A percentile compares a stretch with the other conserved stretches of the same genome.
Evolutionary conservation across 2,888 invertebrate species (phyloP).

Genomic region (Epistrophe grossulariae): DNA sequence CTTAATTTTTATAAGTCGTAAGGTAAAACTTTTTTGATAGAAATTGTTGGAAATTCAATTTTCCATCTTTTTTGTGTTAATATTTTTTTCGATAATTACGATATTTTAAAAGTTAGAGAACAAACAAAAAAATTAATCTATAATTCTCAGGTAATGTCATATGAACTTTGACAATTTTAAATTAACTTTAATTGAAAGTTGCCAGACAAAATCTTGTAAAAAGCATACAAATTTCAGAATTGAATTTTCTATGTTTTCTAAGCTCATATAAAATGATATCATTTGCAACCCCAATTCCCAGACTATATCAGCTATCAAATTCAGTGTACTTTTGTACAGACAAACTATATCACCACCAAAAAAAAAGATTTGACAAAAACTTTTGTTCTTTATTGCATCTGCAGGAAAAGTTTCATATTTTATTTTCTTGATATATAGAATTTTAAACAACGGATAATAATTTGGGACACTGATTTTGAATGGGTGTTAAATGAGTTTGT

Average conservation of each 20-base stretch:
- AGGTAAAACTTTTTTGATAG: not conserved
- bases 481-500: constrained; percentile 29
- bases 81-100: not conserved
- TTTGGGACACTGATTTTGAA: constrained; percentile 28
- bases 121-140: not conserved
- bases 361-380: not conserved
- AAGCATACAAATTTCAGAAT: no score
- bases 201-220: no score
- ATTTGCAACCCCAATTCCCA: not conserved
- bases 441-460: constrained; percentile 37
- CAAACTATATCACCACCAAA: not conserved
- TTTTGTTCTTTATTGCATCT: constrained; percentile 32
- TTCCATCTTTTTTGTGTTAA: not conserved
- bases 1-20: not conserved
- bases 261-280: not conserved
- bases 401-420: not conserved
- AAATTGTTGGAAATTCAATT: not conserved
- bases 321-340: not conserved
- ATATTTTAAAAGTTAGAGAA: not conserved
- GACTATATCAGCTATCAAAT: not conserved
- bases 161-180: not conserved
- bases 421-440: not conserved
- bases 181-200: no score
- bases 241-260: no score
- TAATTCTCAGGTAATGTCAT: no score